Conservation (phyloP, 2,113 vertebrate species). For the Zapus hudsonius region DNA sequence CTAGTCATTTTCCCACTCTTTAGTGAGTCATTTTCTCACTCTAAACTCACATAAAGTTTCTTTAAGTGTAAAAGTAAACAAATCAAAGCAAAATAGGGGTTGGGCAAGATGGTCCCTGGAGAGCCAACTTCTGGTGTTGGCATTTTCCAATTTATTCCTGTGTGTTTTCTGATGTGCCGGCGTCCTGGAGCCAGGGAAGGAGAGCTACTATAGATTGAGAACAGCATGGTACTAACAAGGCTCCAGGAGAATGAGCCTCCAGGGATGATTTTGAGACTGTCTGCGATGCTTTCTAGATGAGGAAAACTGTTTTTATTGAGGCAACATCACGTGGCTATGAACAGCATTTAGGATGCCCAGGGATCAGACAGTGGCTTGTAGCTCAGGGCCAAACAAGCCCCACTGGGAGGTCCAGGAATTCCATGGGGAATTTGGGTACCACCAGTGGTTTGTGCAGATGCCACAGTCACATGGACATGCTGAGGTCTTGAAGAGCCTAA, state of each 20-base stretch:
- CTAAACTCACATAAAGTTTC: no score
- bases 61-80: background rate
- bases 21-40: no score
- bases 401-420: background rate
- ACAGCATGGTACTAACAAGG: background rate
- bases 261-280: background rate
- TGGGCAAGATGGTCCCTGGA: background rate
- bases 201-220: background rate
- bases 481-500: accelerated
- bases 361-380: background rate
- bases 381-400: background rate
- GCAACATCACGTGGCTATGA: background rate
- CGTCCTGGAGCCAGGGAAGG: background rate
- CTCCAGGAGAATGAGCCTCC: background rate
- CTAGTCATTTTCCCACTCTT: background rate
- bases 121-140: background rate
- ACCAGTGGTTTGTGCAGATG: accelerated
- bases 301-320: slow-evolving; percentile 12
- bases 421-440: accelerated
- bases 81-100: background rate
- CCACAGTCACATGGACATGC: background rate
- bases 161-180: background rate
- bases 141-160: background rate
- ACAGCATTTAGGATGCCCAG: background rate
- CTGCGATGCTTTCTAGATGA: background rate